Percentiles rank a stretch among this genome's conserved stretches.
Evolutionary conservation across 2,797 vertebrate species (phyloP).

Genomic region (Yasuhikotakia modesta): DNA sequence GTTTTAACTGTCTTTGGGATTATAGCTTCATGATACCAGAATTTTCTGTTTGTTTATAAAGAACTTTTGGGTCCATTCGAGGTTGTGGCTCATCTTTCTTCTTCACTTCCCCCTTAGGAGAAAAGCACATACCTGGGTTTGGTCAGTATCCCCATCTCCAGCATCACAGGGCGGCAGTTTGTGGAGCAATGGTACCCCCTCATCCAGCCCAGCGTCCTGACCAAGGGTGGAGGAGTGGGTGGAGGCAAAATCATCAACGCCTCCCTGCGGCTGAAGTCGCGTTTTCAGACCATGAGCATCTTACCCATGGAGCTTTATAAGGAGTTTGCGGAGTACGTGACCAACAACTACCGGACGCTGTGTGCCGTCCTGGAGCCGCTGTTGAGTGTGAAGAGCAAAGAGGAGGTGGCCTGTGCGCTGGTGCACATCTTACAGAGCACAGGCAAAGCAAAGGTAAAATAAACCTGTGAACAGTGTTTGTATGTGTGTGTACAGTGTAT

Average conservation of each 20-base stretch:
- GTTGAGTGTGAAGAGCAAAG: constrained; percentile 96
- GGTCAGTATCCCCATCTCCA: constrained; percentile 96
- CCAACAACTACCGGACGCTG: constrained; percentile 94
- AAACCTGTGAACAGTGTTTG: no score
- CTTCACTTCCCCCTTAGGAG: constrained; percentile 71
- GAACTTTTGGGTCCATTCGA: no score
- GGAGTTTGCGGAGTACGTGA: constrained; percentile 97
- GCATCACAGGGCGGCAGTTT: constrained; percentile 93
- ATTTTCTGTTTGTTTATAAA: background rate
- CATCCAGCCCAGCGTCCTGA: constrained; percentile 88
- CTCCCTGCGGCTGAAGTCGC: constrained; percentile 91
- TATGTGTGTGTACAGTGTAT: no score
- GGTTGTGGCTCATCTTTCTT: background rate
- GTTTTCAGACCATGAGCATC: constrained; percentile 98
- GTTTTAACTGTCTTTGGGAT: no score
- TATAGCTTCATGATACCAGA: no score
- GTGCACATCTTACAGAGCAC: constrained; percentile 97
- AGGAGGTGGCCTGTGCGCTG: constrained; percentile 93
- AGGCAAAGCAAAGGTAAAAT: constrained; percentile 90
- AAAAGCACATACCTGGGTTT: constrained; percentile 95
- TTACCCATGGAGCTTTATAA: constrained; percentile 98
- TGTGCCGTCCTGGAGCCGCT: constrained; percentile 93
- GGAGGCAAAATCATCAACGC: constrained; percentile 93
- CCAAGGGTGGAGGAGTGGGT: constrained; percentile 76
- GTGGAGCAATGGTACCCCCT: constrained; percentile 99